Base-by-base conservation (phyloP, 2,797 vertebrate species). In the Micromesistius poutassou region DNA sequence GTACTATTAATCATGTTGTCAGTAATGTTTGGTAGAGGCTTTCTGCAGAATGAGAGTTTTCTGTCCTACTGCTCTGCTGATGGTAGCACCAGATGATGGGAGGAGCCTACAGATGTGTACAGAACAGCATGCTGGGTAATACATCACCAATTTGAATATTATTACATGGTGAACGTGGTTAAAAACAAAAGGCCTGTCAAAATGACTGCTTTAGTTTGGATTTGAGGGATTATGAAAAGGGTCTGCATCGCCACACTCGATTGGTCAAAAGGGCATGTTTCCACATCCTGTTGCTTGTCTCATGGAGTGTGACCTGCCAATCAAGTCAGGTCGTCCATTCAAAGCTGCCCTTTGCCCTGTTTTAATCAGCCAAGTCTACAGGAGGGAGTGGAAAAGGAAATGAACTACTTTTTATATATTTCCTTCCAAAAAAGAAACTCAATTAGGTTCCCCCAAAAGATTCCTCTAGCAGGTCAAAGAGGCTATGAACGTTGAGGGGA, bases 401-500 rank as follows among this genome's bases (percentile, higher is more conserved):
- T 80, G 89, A 92, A 85, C 80, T 88, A 92, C 93, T 93, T 68
- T 68, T 28, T 12, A 68, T 90, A 92, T 94, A 91, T 91, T 91
- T 88, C 82, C 82, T 85, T 92, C 83, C 13, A 79, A 93, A 92
- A 89, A 19, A 87, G 89, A 86, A 94, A 93, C 87, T 93, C 91
- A 94, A 93, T 94, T 94, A 93, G 87, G 89, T 90, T 83, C 82
- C 89, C 92, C 90, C 91, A 90, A 88, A 87, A 88, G 92, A 87
- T 85, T 84, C 88, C 81, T 87, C 87, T 92, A 93, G 93, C 92
- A 89, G 91, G 89, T 90, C 84, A 87, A 82, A 84, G 86, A 90
- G 89, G 91, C 92, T 94, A 92, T 93, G 90, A 93, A 94, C 93
- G 94, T 94, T 93, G 90, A 93, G 90, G 89, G 94, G 86, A 91